Evolutionary conservation across 1,140 invertebrate genomes (phyloP), one percentile per base, ranked within the genome.

Genomic region (Babylonia areolata): DNA sequence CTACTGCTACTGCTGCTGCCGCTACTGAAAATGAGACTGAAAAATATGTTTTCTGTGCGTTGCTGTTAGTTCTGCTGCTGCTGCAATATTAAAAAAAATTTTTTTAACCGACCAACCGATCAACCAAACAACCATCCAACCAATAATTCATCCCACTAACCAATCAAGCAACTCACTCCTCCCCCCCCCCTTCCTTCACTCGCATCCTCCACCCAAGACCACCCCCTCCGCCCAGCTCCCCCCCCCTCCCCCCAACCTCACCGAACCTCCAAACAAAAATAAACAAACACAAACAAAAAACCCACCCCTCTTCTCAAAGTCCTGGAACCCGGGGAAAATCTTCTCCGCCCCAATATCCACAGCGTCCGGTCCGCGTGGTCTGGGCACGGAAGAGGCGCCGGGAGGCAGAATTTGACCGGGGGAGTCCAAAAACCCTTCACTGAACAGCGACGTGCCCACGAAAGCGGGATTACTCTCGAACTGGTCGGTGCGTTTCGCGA

Each of bases 381-480:
- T 35, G 3, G 12, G 31, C n/a, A 42, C 42, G 9, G 78, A 40
- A 3, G 9, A n/a, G 28, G 3, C 73, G 5, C 17, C 46, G 6
- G 5, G 9, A 17, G 78, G n/a, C 23, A 12, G 6, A 3, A 54
- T 28, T 5, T 28, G 9, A 9, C 35, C 78, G 5, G 78, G 3
- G 20, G 78, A 80, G 78, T 80, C 78, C 42, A 80, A n/a, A 31
- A 80, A 80, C 5, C 78, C 78, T 54, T 80, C 78, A 31, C 78
- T 54, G 78, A 80, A 54, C 23, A 80, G 78, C 3, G 78, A 80
- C 28, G 78, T 80, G n/a, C 78, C 78, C 42, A 80, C 78, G 23
- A 54, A 80, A 40, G 78, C 78, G 15, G 78, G 78, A 42, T 80
- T 80, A 40, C 78, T 80, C 42, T 58, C 78, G 46, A 80, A 80